Percentiles rank a stretch among this genome's conserved stretches.
Conservation (phyloP, 2,888 invertebrate species). For the Neoitamus cyanurus region DNA sequence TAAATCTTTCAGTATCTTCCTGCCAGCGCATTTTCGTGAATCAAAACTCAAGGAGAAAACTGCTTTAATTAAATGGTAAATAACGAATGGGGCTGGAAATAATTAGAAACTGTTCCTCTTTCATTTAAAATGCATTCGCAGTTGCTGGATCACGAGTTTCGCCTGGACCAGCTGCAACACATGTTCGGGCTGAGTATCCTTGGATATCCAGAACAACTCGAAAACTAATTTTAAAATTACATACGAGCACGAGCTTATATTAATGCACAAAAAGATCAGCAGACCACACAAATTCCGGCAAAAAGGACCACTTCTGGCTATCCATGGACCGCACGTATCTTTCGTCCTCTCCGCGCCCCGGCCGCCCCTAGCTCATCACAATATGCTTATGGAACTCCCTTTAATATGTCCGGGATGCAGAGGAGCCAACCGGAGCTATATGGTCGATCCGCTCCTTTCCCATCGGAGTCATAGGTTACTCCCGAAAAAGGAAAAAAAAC, state of each 20-base stretch:
- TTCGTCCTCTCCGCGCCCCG: neutral
- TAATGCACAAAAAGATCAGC: slow-evolving; percentile 14
- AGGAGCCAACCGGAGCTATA: neutral
- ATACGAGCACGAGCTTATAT: slow-evolving; percentile 1
- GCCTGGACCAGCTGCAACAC: neutral
- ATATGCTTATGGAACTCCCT: neutral
- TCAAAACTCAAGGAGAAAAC: neutral
- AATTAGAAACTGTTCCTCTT: neutral
- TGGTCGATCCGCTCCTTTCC: neutral
- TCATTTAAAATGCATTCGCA: neutral
- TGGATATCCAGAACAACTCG: neutral
- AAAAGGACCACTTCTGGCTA: neutral
- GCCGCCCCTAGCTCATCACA: neutral
- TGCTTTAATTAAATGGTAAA: neutral
- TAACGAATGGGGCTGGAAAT: neutral
- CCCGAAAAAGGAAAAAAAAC: neutral
- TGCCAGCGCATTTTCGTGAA: neutral
- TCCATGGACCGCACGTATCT: neutral
- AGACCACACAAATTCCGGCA: neutral
- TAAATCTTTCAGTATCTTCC: neutral
- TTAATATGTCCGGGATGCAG: neutral
- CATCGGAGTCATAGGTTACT: neutral
- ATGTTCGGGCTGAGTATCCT: neutral
- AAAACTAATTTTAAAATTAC: slow-evolving; percentile 32
- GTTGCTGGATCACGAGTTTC: neutral